A percentile compares a stretch with the other conserved stretches of the same genome.
Conservation (phyloP, 2,797 vertebrate species). For the Catamblyrhynchus diadema region DNA sequence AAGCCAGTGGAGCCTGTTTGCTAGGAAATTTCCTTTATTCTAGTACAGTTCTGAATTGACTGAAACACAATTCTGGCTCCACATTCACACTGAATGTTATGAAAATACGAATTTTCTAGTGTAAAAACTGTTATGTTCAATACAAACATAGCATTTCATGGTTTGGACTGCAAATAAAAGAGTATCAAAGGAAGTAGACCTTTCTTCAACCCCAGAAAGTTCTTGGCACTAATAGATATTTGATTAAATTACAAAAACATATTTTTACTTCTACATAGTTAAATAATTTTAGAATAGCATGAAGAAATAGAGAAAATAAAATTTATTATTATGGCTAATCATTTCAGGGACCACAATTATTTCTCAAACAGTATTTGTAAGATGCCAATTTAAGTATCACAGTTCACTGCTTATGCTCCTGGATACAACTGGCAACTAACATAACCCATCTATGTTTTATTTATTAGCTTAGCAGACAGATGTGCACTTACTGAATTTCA, state of each 20-base stretch:
- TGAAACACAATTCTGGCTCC: neutral
- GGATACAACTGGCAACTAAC: conserved; percentile 7
- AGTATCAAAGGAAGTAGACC: neutral
- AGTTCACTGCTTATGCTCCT: neutral
- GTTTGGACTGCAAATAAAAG: neutral
- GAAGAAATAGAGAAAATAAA: neutral
- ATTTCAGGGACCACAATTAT: conserved; percentile 6
- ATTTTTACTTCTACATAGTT: neutral
- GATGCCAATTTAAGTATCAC: conserved; percentile 10
- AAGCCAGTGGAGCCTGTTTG: neutral
- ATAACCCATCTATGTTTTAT: conserved; percentile 28
- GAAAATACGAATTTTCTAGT: neutral
- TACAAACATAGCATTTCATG: neutral
- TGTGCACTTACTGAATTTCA: neutral
- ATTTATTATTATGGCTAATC: neutral
- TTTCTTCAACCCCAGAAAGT: neutral
- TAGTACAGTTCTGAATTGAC: neutral
- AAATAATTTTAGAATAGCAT: conserved; percentile 28
- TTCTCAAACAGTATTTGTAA: conserved; percentile 28
- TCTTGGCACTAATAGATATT: neutral
- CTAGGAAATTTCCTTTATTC: neutral
- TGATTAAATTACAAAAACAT: neutral
- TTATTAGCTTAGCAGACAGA: conserved; percentile 28
- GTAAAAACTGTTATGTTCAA: neutral
- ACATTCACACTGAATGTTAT: rapidly evolving